Conservation (phyloP, 2,888 invertebrate genomes). For the Chorisops tibialis region DNA sequence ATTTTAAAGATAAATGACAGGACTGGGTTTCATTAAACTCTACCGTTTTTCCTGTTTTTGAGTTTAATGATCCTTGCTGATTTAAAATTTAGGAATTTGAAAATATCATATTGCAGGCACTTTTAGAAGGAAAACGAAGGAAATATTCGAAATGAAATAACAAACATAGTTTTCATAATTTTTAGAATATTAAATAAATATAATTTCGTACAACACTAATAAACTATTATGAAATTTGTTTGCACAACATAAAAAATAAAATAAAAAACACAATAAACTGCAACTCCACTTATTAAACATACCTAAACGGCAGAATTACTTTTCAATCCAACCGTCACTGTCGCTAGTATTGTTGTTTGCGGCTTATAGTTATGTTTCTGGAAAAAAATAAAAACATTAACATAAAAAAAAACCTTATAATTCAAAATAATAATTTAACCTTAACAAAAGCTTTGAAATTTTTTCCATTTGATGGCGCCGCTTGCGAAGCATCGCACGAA, state of each 20-base stretch:
- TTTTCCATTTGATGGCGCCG: slow-evolving; percentile 32
- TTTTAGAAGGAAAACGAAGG: no score
- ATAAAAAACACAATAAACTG: background rate
- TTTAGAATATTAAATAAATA: no score
- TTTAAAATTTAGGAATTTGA: no score
- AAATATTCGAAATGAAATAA: no score
- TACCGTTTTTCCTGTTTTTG: no score
- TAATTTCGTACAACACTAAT: slow-evolving; percentile 42
- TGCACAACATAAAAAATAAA: slow-evolving; percentile 12
- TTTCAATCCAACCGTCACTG: slow-evolving; percentile 32
- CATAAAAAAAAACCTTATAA: background rate
- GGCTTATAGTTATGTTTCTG: slow-evolving; percentile 40
- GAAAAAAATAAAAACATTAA: slow-evolving; percentile 24
- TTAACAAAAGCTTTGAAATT: slow-evolving; percentile 49
- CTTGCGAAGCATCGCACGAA: background rate
- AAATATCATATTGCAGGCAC: no score
- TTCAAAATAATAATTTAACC: slow-evolving; percentile 36
- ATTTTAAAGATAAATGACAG: no score
- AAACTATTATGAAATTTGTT: slow-evolving; percentile 35
- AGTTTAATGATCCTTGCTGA: no score
- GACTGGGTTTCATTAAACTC: no score
- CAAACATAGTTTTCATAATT: no score
- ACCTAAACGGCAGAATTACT: background rate
- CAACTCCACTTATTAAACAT: no score
- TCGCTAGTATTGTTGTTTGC: slow-evolving; percentile 38